Percentiles rank a stretch among this genome's conserved stretches.
phyloP scores from a whole-genome alignment of 2,797 vertebrate species.

The Lutra lutra region DNA sequence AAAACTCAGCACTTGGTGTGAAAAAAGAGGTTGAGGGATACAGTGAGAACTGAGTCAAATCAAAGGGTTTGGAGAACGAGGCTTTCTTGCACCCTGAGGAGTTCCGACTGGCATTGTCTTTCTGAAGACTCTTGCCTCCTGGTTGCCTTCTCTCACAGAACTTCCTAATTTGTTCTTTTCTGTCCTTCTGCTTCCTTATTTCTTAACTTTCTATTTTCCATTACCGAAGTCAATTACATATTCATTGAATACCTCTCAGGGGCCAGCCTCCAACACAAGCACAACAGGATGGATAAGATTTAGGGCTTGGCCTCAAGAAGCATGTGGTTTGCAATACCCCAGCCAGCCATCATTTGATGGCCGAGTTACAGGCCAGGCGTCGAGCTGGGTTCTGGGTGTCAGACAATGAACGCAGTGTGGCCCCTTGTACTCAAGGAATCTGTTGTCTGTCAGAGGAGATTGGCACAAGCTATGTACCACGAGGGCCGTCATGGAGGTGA shows the following conservation, averaged over 20 bases:
- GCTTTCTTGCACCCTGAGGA: background rate
- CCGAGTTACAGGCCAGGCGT: background rate
- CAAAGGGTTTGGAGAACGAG: background rate
- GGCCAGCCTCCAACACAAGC: background rate
- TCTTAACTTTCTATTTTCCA: background rate
- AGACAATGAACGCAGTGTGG: background rate
- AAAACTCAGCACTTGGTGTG: background rate
- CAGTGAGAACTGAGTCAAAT: background rate
- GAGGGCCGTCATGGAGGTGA: background rate
- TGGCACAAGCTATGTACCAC: background rate
- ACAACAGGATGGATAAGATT: background rate
- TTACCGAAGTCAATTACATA: background rate
- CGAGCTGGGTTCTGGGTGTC: background rate
- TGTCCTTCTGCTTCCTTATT: background rate
- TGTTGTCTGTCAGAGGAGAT: background rate
- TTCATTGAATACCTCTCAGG: no score
- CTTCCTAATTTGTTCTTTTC: background rate
- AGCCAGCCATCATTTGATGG: background rate
- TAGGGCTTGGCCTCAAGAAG: background rate
- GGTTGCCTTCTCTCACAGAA: background rate
- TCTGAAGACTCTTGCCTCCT: background rate
- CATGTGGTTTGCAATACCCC: accelerated
- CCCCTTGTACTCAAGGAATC: no score
- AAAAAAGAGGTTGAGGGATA: background rate
- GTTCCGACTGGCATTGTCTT: background rate